A percentile compares a stretch with the other conserved stretches of the same genome.
Conservation (phyloP, 2,113 vertebrate genomes). For the Actenoides lindsayi region DNA sequence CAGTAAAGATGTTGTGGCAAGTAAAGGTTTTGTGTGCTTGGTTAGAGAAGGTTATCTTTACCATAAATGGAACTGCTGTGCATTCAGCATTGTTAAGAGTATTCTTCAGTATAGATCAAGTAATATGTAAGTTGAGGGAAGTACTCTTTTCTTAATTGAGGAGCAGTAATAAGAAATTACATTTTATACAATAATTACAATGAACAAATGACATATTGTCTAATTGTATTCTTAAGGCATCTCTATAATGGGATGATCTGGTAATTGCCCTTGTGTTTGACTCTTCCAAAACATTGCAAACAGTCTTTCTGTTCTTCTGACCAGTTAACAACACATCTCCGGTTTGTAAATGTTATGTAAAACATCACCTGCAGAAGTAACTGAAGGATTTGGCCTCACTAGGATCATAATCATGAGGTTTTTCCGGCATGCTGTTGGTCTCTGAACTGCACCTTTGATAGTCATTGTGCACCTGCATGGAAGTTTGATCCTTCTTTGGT, state of each 20-base stretch:
- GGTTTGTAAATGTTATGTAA: not conserved
- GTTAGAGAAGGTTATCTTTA: not conserved
- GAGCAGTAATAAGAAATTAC: not conserved
- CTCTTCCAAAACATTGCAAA: not conserved
- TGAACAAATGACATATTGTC: not conserved
- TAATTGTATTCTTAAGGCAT: not conserved
- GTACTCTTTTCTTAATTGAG: not conserved
- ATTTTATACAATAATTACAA: not conserved
- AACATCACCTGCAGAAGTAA: not conserved
- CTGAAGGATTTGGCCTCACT: not conserved
- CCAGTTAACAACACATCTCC: not conserved
- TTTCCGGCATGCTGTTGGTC: not conserved
- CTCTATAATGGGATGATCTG: not conserved
- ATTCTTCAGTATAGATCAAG: not conserved
- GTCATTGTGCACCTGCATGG: rapidly evolving
- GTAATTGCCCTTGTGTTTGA: not conserved
- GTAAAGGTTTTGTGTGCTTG: too few species aligned
- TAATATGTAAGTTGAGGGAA: not conserved
- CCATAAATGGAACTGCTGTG: not conserved
- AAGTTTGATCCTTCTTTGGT: not conserved
- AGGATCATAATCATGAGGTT: not conserved
- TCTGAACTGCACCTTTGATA: not conserved
- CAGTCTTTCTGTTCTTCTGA: not conserved
- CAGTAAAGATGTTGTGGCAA: not conserved
- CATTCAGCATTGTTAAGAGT: not conserved